Conservation (phyloP, 2,888 invertebrate genomes). For the Temnothorax rugatulus region DNA sequence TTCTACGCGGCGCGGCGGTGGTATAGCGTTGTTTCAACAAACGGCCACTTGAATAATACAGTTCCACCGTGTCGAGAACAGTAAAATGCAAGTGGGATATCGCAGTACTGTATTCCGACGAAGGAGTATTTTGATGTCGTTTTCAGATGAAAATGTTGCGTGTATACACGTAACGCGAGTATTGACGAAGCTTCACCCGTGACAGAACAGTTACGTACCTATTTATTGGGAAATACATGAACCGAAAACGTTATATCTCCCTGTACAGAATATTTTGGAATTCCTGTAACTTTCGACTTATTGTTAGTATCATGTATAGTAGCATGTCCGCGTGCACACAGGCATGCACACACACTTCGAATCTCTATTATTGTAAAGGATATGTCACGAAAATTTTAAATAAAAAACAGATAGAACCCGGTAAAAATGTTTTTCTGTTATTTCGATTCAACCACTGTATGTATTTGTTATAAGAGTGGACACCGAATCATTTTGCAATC, state of each 20-base stretch:
- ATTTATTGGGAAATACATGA: slow-evolving; percentile 51
- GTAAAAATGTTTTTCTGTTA: background rate
- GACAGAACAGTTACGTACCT: slow-evolving; percentile 34
- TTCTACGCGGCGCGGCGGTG: slow-evolving; percentile 8
- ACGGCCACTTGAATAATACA: slow-evolving; percentile 51
- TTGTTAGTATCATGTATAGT: background rate
- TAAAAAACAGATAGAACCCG: background rate
- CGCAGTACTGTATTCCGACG: slow-evolving; percentile 42
- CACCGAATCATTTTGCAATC: background rate
- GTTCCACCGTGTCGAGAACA: slow-evolving; percentile 38
- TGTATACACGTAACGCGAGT: slow-evolving; percentile 54
- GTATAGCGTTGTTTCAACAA: slow-evolving; percentile 27
- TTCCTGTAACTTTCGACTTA: slow-evolving; percentile 19
- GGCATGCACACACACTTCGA: background rate
- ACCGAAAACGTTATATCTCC: slow-evolving; percentile 8
- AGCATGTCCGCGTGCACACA: background rate
- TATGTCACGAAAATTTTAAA: background rate
- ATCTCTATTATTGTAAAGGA: background rate
- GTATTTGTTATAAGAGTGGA: background rate
- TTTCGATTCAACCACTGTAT: background rate
- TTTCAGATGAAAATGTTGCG: slow-evolving; percentile 63
- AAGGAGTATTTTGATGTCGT: slow-evolving; percentile 56
- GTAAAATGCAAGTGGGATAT: slow-evolving; percentile 54
- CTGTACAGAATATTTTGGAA: slow-evolving; percentile 19
- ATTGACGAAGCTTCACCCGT: slow-evolving; percentile 59